Conservation (phyloP, 2,888 invertebrate species). For the Rotaria macrura region DNA sequence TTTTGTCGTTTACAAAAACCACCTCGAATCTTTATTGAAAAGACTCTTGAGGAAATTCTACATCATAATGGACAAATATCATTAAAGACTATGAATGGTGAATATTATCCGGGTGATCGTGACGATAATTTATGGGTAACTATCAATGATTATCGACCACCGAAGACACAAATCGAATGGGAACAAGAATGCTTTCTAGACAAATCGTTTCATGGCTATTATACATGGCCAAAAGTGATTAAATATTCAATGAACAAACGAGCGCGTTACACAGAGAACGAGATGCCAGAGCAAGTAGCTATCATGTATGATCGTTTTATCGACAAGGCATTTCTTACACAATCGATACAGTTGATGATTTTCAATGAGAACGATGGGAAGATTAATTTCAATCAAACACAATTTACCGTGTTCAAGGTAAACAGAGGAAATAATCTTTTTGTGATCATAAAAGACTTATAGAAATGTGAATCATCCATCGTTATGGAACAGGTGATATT, state of each 20-base stretch:
- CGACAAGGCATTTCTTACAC: conserved; percentile 59
- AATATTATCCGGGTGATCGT: background rate
- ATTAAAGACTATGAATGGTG: background rate
- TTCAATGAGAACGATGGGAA: conserved; percentile 69
- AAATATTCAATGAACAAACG: conserved; percentile 20
- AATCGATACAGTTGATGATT: conserved; percentile 63
- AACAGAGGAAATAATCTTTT: too few species aligned
- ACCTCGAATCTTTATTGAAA: background rate
- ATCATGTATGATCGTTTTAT: conserved; percentile 62
- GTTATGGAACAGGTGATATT: too few species aligned
- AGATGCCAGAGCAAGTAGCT: conserved; percentile 57
- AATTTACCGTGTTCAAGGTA: conserved; percentile 49
- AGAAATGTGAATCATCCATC: too few species aligned
- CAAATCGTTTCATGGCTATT: conserved; percentile 57
- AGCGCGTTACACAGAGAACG: background rate
- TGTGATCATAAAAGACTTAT: too few species aligned
- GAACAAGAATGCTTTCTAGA: conserved; percentile 63
- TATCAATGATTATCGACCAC: background rate
- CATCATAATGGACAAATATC: background rate
- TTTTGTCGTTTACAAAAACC: conserved; percentile 22
- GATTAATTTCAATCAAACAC: conserved; percentile 60
- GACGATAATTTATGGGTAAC: conserved; percentile 21
- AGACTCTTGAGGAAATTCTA: background rate
- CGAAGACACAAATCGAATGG: conserved; percentile 55
- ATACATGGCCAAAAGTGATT: conserved; percentile 52